Conservation (phyloP, 2,888 invertebrate genomes). For the Caenorhabditis sp. region DNA sequence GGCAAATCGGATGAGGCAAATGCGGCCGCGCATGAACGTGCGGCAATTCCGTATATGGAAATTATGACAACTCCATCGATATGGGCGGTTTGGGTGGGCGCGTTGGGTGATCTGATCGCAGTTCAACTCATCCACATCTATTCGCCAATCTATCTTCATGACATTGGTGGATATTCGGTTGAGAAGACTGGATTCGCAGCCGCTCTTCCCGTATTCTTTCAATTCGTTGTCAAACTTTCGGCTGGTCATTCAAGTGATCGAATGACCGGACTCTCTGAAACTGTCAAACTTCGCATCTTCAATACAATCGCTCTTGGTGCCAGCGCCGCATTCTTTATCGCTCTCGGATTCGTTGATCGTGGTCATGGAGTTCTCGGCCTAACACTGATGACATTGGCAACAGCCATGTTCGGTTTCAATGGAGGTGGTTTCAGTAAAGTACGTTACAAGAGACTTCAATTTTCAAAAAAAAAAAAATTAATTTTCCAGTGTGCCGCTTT, state of each 20-base stretch:
- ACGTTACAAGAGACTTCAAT: not conserved
- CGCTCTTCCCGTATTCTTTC: conserved; percentile 66
- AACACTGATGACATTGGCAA: conserved; percentile 60
- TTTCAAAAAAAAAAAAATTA: not conserved
- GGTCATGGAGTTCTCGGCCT: conserved; percentile 54
- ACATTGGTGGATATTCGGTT: conserved; percentile 62
- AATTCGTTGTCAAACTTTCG: conserved; percentile 65
- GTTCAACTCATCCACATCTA: conserved; percentile 63
- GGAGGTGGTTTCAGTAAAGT: conserved; percentile 52
- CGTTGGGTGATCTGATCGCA: conserved; percentile 68
- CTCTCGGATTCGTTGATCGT: conserved; percentile 56
- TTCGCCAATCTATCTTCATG: conserved; percentile 50
- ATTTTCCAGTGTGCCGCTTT: conserved; percentile 55
- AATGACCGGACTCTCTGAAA: conserved; percentile 59
- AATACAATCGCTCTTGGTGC: conserved; percentile 65
- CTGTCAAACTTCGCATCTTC: conserved; percentile 63
- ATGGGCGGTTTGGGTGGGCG: conserved; percentile 68
- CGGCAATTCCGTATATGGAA: conserved; percentile 58
- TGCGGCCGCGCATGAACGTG: not conserved
- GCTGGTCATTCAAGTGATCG: conserved; percentile 66
- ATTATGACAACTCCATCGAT: conserved; percentile 63
- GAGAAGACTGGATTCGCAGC: conserved; percentile 69
- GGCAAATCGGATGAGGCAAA: conserved; percentile 27
- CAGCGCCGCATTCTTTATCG: conserved; percentile 62
- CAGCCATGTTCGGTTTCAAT: conserved; percentile 68